phyloP scores from a whole-genome alignment of 2,113 vertebrate species.

The Trochalopteron elliotii region DNA sequence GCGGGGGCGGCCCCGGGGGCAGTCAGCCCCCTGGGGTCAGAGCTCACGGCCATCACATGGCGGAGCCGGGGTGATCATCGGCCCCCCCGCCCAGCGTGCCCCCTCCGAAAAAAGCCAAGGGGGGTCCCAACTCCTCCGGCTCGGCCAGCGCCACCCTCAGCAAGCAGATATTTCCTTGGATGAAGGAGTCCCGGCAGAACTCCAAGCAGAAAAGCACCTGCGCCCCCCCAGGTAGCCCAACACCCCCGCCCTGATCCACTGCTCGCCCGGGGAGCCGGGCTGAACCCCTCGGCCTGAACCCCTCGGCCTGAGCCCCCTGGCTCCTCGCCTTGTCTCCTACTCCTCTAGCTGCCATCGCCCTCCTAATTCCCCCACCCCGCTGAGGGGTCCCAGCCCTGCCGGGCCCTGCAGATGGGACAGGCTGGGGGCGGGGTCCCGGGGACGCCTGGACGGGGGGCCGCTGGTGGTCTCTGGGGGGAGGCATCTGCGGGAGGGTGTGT shows the following conservation, averaged over 20 bases:
- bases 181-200: constrained; percentile 96
- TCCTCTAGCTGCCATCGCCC: neutral
- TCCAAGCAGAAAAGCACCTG: constrained; percentile 93
- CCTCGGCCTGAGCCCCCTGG: neutral
- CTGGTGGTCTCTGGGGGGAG: neutral
- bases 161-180: constrained; percentile 99
- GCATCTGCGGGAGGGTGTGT: neutral
- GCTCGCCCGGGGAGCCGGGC: neutral
- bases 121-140: constrained; percentile 78
- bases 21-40: constrained; percentile 81
- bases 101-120: constrained; percentile 89
- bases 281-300: neutral
- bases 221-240: constrained; percentile 85
- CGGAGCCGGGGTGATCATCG: too few relatives aligned
- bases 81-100: constrained; percentile 84
- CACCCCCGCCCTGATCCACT: neutral
- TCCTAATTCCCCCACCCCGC: accelerated
- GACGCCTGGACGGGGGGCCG: neutral
- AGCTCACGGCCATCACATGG: too few relatives aligned
- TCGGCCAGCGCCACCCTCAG: constrained; percentile 85
- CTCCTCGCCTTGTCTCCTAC: neutral
- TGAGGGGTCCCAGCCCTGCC: neutral
- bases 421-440: neutral
- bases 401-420: neutral
- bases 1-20: constrained; percentile 79